Conservation (phyloP, 2,113 vertebrate species). For the Rhegmatorhina hoffmannsi region DNA sequence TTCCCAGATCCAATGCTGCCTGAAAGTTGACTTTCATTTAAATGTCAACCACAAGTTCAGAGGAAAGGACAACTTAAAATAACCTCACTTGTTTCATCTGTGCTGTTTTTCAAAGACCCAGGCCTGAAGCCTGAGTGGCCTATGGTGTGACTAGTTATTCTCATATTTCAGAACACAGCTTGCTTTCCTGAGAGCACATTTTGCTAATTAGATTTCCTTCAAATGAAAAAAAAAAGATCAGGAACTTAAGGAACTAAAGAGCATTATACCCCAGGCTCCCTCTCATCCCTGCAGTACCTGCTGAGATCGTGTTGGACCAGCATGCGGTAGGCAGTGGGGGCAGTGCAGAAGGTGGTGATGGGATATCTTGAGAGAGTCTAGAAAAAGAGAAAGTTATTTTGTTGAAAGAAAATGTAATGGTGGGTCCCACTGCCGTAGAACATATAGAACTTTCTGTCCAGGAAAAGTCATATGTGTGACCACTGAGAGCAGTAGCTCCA, state of each 20-base stretch:
- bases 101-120: not conserved
- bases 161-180: not conserved
- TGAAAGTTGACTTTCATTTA: not conserved
- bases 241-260: not conserved
- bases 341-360: slow-evolving; percentile 79
- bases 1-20: not conserved
- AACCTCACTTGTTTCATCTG: not conserved
- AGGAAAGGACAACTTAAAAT: not conserved
- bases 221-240: not conserved
- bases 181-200: not conserved
- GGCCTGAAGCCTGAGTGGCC: not conserved
- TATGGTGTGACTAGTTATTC: not conserved
- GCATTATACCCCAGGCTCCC: not conserved
- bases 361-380: slow-evolving; percentile 82
- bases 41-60: not conserved
- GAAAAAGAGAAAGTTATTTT: not conserved
- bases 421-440: not conserved
- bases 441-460: not conserved
- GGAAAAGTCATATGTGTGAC: not conserved
- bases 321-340: slow-evolving; percentile 79
- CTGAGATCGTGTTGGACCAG: slow-evolving; percentile 77
- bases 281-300: slow-evolving; percentile 65
- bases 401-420: not conserved
- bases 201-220: not conserved
- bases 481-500: not conserved